Percentiles rank a stretch among this genome's conserved stretches.
These are phyloP conservation scores for Cranoglanis bouderius DNA, from an alignment of 2,113 vertebrate genomes.

Conservation along the genomic window DNA sequence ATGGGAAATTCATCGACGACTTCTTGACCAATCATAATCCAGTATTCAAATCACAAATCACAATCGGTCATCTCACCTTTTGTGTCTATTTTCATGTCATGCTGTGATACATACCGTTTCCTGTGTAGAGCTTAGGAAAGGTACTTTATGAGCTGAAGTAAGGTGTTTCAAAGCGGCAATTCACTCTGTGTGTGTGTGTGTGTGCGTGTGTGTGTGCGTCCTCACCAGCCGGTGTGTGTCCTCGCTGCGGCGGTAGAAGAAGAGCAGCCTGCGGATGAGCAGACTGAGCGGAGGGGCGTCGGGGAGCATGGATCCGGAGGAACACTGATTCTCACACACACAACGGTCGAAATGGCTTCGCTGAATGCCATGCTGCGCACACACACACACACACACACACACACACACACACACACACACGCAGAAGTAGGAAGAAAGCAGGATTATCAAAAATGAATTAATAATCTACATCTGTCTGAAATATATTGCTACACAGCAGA, in stretches of 20 bases:
- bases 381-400: slow-evolving; percentile 14
- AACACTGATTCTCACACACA: slow-evolving; percentile 72
- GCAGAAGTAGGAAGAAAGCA: not conserved
- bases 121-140: not conserved
- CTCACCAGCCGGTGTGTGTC: slow-evolving; percentile 93
- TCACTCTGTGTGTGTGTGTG: not conserved
- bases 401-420: not conserved
- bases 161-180: not conserved
- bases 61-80: not conserved
- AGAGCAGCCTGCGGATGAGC: slow-evolving; percentile 88
- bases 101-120: not conserved
- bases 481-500: not conserved
- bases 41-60: no score
- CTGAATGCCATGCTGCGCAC: slow-evolving; percentile 84
- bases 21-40: no score
- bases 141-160: not conserved
- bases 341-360: slow-evolving; percentile 86
- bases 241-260: slow-evolving; percentile 92
- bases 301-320: slow-evolving; percentile 68
- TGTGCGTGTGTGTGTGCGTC: slow-evolving; percentile 3
- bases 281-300: slow-evolving; percentile 80
- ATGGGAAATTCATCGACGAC: no score
- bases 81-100: not conserved
- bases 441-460: not conserved
- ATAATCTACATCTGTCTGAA: not conserved